Evolutionary conservation across 2,888 invertebrate genomes (phyloP).

Genomic region (Diabrotica balteata): DNA sequence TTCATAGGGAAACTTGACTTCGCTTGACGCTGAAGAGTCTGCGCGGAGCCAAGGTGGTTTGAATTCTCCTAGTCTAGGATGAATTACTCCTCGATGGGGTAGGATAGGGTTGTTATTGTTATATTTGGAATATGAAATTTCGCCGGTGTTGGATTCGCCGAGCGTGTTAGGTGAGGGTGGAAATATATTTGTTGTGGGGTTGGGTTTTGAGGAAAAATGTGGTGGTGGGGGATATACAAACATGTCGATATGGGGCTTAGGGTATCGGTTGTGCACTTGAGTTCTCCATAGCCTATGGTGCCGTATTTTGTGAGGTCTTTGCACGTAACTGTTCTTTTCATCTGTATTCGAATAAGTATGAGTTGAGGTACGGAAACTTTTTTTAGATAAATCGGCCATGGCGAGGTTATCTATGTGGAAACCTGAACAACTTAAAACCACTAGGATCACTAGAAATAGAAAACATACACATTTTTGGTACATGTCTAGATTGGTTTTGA

Average conservation of each 20-base stretch:
- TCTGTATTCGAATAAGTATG: conserved; percentile 23
- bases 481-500: conserved; percentile 53
- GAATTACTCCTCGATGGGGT: neutral
- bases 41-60: neutral
- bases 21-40: neutral
- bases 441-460: conserved; percentile 59
- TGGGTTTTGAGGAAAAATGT: neutral
- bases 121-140: neutral
- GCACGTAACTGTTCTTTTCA: conserved; percentile 16
- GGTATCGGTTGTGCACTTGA: conserved; percentile 38
- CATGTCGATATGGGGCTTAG: conserved; percentile 38
- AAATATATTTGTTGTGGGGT: neutral
- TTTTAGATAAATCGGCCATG: conserved; percentile 55
- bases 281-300: conserved; percentile 47
- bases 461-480: conserved; percentile 61
- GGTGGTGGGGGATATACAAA: conserved; percentile 34
- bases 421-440: conserved; percentile 60
- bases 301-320: conserved; percentile 43
- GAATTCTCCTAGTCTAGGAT: neutral
- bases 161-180: neutral
- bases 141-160: neutral
- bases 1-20: neutral
- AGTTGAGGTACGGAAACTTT: conserved; percentile 48
- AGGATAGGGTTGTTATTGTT: neutral
- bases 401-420: conserved; percentile 60